Evolutionary conservation across 1,140 invertebrate genomes (phyloP), one percentile per base, ranked within the genome.

Genomic region (Adelges cooleyi): DNA sequence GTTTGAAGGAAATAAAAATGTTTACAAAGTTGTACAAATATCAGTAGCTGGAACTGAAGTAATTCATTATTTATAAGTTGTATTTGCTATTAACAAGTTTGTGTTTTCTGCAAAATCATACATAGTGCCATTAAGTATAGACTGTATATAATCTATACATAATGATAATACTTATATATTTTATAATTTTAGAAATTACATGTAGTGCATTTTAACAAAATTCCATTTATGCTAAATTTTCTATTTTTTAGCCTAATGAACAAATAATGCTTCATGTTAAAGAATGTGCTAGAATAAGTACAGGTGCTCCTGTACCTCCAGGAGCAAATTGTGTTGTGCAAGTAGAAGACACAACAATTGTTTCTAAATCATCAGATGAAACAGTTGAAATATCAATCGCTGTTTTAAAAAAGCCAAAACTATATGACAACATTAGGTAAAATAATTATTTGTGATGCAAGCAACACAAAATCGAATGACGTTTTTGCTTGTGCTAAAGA

Each of bases 251-350:
- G 65, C 51, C 50, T 1, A 10, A 1, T 56, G 22, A 8, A n/a
- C 51, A 54, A 48, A 42, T 44, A 53, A 13, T 40, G 3, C 20
- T 91, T 8, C 70, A 69, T 38, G 71, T 77, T 18, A 89, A 89
- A 0, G 81, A 82, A 70, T 94, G 92, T 75, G 82, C 87, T 2
- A 79, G 94, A 68, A 88, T 98, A n/a, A 96, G 89, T 72, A 98
- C 95, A 2, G 95, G 95, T 6, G 93, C 92, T 2, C 83, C 91
- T 1, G 67, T 98, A 65, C 94, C 95, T 0, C 70, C 79, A 11
- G 86, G 89, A 44, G 87, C 90, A 1, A 87, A 95, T 77, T 86
- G 87, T 68, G 88, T 95, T n/a, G 83, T 95, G 18, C 89, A 93
- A 77, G 80, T 97, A 3, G 93, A 96, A 78, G 92, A 96, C 72